Conservation (phyloP, 2,797 vertebrate genomes). For the Cossypha niveicapilla region DNA sequence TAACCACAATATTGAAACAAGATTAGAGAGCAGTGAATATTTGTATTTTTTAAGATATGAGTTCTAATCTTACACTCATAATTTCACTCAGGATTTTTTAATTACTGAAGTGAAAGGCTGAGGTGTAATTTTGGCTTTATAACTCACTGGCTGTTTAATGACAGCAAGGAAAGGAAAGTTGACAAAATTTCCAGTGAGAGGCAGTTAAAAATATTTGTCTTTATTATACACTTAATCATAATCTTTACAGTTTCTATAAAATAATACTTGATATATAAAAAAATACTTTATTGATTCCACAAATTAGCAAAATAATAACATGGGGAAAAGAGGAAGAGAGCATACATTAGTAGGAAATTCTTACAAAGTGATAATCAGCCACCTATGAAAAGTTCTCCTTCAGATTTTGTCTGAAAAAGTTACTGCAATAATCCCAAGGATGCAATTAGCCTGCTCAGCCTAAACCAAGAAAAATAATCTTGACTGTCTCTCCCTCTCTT, state of each 20-base stretch:
- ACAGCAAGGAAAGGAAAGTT: neutral
- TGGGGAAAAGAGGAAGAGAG: too few relatives aligned
- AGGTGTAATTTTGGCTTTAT: neutral
- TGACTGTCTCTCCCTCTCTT: neutral
- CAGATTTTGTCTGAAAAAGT: neutral
- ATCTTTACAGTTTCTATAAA: neutral
- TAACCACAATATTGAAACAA: neutral
- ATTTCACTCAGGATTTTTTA: constrained; percentile 12
- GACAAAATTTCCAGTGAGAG: neutral
- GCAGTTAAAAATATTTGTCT: neutral
- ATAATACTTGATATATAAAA: too few relatives aligned
- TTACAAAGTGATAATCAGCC: neutral
- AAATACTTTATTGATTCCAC: neutral
- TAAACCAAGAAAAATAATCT: neutral
- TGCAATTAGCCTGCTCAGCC: neutral
- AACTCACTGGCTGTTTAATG: neutral
- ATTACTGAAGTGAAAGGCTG: neutral
- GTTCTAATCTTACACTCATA: neutral
- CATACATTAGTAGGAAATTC: neutral
- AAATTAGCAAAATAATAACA: neutral
- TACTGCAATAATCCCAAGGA: neutral
- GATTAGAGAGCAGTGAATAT: neutral
- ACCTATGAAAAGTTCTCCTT: neutral
- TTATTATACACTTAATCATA: neutral
- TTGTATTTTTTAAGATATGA: neutral